Conservation (phyloP, 2,113 vertebrate species). For the Trinectes maculatus region DNA sequence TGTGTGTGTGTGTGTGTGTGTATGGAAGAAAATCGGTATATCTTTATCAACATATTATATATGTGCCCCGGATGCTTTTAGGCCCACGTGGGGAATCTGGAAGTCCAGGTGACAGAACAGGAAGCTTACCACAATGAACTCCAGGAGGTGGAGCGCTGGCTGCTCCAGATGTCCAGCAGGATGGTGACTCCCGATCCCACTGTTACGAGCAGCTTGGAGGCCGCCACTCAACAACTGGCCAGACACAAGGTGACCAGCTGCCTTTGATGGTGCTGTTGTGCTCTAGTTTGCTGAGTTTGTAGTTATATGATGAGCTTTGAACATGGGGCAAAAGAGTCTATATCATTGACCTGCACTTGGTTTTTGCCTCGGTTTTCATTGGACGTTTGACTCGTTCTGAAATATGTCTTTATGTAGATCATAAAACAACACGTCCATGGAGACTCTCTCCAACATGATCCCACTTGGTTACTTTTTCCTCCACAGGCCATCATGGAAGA, state of each 20-base stretch:
- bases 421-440: conserved; percentile 5
- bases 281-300: neutral
- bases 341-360: no score
- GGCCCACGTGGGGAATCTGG: conserved; percentile 85
- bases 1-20: no score
- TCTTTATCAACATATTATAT: no score
- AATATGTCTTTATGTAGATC: neutral
- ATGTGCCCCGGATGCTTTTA: no score
- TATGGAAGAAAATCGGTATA: no score
- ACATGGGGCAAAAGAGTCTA: neutral
- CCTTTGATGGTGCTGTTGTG: conserved; percentile 2
- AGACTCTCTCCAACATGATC: conserved; percentile 25
- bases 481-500: conserved; percentile 97
- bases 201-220: conserved; percentile 86
- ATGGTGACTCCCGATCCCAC: conserved; percentile 90
- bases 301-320: neutral
- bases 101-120: conserved; percentile 90
- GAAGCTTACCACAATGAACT: conserved; percentile 91
- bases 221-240: conserved; percentile 93
- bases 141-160: conserved; percentile 95
- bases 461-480: conserved; percentile 36
- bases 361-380: conserved; percentile 20
- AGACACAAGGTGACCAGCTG: conserved; percentile 90
- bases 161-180: conserved; percentile 95
- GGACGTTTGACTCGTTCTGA: conserved; percentile 6